Conservation (phyloP, 2,797 vertebrate species). For the Linurgus olivaceus region DNA sequence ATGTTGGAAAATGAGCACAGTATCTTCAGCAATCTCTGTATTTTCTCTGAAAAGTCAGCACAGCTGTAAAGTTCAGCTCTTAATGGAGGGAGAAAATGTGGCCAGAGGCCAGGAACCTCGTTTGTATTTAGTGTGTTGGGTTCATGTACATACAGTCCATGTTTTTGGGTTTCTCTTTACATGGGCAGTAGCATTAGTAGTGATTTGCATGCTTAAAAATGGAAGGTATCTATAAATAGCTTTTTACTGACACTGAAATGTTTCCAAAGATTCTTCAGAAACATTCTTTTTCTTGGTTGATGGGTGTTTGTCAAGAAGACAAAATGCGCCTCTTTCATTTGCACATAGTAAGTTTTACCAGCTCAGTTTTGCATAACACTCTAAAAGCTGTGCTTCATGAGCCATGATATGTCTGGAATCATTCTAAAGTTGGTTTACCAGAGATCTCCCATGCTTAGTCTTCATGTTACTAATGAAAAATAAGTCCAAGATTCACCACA, state of each 20-base stretch:
- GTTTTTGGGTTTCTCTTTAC: neutral
- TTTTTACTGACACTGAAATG: slow-evolving; percentile 6
- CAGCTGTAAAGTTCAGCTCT: neutral
- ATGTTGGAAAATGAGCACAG: neutral
- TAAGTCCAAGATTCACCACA: neutral
- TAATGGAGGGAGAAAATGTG: neutral
- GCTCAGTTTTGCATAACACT: neutral
- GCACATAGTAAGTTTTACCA: neutral
- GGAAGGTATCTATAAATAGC: neutral
- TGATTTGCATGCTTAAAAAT: neutral
- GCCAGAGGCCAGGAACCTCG: neutral
- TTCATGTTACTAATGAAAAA: neutral
- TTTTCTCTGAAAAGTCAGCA: neutral
- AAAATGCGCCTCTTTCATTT: neutral
- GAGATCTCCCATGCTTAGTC: neutral
- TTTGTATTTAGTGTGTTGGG: neutral
- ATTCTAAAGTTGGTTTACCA: neutral
- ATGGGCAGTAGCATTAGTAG: neutral
- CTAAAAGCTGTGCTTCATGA: neutral
- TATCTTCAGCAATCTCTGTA: neutral
- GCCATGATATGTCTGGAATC: neutral
- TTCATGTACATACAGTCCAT: neutral
- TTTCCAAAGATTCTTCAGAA: slow-evolving; percentile 4
- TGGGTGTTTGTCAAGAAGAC: neutral
- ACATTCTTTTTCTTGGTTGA: neutral